A percentile compares a stretch with the other conserved stretches of the same genome.
These are phyloP conservation scores for Pedicia rivosa DNA, from an alignment of 2,888 invertebrate species.

Conservation along the genomic window DNA sequence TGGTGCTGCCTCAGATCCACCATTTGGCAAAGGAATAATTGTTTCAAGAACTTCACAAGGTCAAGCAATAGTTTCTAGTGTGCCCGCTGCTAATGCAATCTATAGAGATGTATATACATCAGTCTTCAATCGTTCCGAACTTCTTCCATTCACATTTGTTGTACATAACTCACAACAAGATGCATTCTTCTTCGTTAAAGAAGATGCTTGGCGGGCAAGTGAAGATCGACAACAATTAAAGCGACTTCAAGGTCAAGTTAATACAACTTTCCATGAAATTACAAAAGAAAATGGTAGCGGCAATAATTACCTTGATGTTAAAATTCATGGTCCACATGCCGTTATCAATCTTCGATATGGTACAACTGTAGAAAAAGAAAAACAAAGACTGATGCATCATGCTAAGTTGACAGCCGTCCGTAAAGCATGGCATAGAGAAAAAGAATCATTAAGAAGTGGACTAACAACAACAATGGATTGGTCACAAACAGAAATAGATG, in stretches of 20 bases:
- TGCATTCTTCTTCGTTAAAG: slow-evolving; percentile 86
- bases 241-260: slow-evolving; percentile 76
- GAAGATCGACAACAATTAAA: slow-evolving; percentile 81
- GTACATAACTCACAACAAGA: slow-evolving; percentile 81
- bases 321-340: slow-evolving; percentile 80
- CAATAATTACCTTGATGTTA: slow-evolving; percentile 66
- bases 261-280: slow-evolving; percentile 79
- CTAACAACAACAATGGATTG: slow-evolving; percentile 67
- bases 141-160: slow-evolving; percentile 74
- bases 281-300: slow-evolving; percentile 53
- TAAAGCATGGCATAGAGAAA: slow-evolving; percentile 87
- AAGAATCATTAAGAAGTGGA: slow-evolving; percentile 64
- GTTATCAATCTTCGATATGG: slow-evolving; percentile 91
- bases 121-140: slow-evolving; percentile 76
- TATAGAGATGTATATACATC: slow-evolving; percentile 85
- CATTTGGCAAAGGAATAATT: slow-evolving; percentile 74
- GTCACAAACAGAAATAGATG: slow-evolving; percentile 76
- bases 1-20: slow-evolving; percentile 73
- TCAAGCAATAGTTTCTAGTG: slow-evolving; percentile 68
- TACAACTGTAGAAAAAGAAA: slow-evolving; percentile 77
- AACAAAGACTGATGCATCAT: slow-evolving; percentile 76
- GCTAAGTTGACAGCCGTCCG: slow-evolving; percentile 74
- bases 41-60: slow-evolving; percentile 66
- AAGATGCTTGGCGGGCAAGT: slow-evolving; percentile 75
- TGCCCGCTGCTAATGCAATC: slow-evolving; percentile 79